These are phyloP conservation scores for Calliopum simillimum DNA, from an alignment of 2,888 invertebrate species.

Conservation along the genomic window DNA sequence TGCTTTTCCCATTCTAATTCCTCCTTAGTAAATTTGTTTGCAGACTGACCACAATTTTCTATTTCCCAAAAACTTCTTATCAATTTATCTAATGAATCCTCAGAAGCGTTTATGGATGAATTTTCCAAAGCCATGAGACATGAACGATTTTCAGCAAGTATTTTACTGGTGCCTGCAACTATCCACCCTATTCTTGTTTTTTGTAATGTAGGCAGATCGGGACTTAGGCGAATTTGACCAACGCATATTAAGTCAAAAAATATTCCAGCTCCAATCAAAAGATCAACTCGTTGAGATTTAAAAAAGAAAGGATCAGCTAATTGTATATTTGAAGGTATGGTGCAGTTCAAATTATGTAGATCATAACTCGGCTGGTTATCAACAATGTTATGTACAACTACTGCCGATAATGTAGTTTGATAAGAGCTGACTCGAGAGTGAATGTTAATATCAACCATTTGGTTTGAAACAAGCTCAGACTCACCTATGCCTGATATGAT, in stretches of 20 bases:
- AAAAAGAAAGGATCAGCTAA: constrained; percentile 40
- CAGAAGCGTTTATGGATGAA: neutral
- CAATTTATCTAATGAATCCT: constrained; percentile 5
- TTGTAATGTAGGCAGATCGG: constrained; percentile 40
- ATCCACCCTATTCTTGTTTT: constrained; percentile 43
- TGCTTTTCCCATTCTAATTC: constrained; percentile 39
- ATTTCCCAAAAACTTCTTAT: constrained; percentile 27
- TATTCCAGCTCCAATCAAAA: constrained; percentile 38
- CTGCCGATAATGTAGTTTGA: constrained; percentile 11
- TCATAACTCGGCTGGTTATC: constrained; percentile 33
- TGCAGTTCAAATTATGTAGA: constrained; percentile 36
- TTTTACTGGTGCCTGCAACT: constrained; percentile 36
- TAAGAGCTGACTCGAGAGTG: constrained; percentile 17
- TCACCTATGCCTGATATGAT: constrained; percentile 27
- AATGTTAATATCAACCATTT: constrained; percentile 12
- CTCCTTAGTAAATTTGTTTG: constrained; percentile 26
- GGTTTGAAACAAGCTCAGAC: neutral
- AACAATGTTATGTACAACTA: constrained; percentile 29
- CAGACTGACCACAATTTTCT: constrained; percentile 8
- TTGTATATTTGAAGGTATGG: constrained; percentile 36
- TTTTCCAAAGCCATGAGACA: constrained; percentile 7
- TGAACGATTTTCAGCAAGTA: neutral
- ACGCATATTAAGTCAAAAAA: constrained; percentile 40
- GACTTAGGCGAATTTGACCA: constrained; percentile 36
- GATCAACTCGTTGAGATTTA: constrained; percentile 31